Conservation (phyloP, 2,797 vertebrate genomes). For the Ibycter americanus region DNA sequence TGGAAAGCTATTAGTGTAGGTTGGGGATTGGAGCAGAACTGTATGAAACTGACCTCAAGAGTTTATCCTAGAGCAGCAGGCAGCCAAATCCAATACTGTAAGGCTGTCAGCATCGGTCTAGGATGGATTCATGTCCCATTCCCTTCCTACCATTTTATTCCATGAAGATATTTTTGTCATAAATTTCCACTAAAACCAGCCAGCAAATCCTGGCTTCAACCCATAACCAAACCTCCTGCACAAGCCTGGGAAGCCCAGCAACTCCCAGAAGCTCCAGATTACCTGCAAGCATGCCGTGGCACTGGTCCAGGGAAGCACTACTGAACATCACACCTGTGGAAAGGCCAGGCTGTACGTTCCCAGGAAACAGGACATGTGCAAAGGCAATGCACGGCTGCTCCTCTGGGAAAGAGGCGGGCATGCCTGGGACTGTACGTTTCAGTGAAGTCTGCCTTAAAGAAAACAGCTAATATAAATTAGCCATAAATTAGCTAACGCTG, state of each 20-base stretch:
- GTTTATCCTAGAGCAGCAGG: not conserved
- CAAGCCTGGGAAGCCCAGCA: not conserved
- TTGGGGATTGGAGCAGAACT: not conserved
- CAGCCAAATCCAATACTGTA: not conserved
- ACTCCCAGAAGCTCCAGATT: not conserved
- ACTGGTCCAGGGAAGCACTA: not conserved
- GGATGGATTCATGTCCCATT: not conserved
- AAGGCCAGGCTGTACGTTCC: not conserved
- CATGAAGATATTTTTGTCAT: not conserved
- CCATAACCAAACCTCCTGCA: not conserved
- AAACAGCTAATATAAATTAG: not conserved
- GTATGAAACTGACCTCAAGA: not conserved
- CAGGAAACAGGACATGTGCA: not conserved
- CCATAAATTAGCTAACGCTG: fast-evolving
- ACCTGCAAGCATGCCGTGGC: not conserved
- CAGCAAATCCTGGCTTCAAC: not conserved
- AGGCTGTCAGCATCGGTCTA: not conserved
- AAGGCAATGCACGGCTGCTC: not conserved
- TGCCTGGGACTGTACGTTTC: not conserved
- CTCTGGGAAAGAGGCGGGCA: not conserved
- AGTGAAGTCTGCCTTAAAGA: not conserved
- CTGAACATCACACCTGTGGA: fast-evolving
- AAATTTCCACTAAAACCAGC: not conserved
- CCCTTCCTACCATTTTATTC: not conserved
- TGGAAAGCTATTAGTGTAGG: not conserved